phyloP scores from a whole-genome alignment of 2,113 vertebrate genomes.

The Hydropotes inermis region DNA sequence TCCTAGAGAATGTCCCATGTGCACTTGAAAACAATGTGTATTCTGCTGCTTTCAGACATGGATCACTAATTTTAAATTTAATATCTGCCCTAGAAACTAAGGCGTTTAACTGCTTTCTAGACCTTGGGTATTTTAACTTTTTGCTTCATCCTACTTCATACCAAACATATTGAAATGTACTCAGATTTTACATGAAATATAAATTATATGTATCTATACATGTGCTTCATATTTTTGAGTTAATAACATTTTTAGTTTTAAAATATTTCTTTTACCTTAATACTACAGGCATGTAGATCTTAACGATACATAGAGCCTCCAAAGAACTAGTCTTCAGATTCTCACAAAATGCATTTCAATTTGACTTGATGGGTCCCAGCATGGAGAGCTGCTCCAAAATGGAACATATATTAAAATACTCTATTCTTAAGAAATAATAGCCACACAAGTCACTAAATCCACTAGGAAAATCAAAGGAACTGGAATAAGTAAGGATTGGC shows the following conservation, averaged over 20 bases:
- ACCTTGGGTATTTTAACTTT: not conserved
- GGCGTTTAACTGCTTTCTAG: not conserved
- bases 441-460: too few relatives aligned
- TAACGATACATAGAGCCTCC: not conserved
- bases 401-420: not conserved
- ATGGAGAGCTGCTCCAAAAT: not conserved
- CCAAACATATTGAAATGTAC: not conserved
- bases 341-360: not conserved
- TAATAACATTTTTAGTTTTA: not conserved
- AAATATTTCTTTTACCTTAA: not conserved
- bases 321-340: not conserved
- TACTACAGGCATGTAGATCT: not conserved
- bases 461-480: not conserved
- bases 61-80: not conserved
- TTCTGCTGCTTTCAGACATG: not conserved
- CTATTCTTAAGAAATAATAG: not conserved
- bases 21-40: not conserved
- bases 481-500: not conserved
- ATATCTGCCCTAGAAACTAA: not conserved
- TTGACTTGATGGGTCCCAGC: not conserved
- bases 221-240: not conserved
- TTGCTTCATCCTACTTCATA: not conserved
- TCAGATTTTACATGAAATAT: not conserved
- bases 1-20: not conserved
- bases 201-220: not conserved